Conservation (phyloP, 2,888 invertebrate genomes). For the Xylota sylvarum region DNA sequence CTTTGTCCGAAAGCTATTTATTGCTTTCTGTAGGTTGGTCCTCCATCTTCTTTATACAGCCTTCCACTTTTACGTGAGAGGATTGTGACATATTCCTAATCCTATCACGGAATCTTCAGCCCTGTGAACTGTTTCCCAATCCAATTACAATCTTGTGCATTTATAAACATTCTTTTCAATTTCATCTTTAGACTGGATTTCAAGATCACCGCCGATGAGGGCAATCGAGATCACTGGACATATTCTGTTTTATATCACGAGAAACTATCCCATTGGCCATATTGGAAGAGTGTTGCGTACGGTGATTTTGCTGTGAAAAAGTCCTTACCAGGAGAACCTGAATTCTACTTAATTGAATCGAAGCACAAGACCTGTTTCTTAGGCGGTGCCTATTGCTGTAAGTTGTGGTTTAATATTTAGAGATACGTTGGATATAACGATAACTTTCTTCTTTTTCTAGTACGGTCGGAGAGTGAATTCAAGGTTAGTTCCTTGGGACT, state of each 20-base stretch:
- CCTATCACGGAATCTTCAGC: too few species aligned
- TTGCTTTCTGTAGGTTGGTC: too few species aligned
- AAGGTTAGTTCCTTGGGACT: slow-evolving; percentile 85
- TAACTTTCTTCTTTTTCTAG: slow-evolving; percentile 82
- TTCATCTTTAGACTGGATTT: slow-evolving; percentile 86
- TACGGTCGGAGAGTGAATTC: slow-evolving; percentile 88
- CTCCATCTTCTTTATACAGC: too few species aligned
- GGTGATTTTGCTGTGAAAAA: slow-evolving; percentile 87
- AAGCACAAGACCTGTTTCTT: slow-evolving; percentile 88
- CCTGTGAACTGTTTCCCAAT: too few species aligned
- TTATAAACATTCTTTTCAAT: neutral
- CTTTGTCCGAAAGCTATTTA: too few species aligned
- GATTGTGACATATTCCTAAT: too few species aligned
- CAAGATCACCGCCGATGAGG: slow-evolving; percentile 87
- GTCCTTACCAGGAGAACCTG: slow-evolving; percentile 83
- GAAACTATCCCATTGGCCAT: slow-evolving; percentile 88
- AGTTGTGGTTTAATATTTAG: slow-evolving; percentile 82
- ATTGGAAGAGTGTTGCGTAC: slow-evolving; percentile 86
- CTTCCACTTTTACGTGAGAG: too few species aligned
- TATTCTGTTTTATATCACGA: slow-evolving; percentile 89
- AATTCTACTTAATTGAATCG: slow-evolving; percentile 87
- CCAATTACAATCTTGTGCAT: too few species aligned
- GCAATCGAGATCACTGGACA: slow-evolving; percentile 89
- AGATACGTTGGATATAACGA: neutral
- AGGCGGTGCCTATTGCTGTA: slow-evolving; percentile 87